These are phyloP conservation scores for Euwallacea fornicatus DNA, from an alignment of 1,140 invertebrate species.

Conservation along the genomic window DNA sequence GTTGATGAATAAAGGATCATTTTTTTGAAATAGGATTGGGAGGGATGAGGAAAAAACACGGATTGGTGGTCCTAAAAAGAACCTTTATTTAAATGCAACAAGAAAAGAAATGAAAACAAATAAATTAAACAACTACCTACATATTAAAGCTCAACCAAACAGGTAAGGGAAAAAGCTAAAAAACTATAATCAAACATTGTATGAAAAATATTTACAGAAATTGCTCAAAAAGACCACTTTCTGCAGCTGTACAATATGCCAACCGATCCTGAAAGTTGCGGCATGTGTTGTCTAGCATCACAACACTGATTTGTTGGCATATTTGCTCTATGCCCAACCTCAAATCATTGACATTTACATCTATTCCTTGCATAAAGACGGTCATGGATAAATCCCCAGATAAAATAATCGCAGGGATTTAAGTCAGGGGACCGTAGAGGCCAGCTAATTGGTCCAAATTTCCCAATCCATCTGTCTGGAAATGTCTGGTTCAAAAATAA, in stretches of 20 bases:
- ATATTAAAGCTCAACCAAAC: too few relatives aligned
- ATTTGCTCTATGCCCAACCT: too few relatives aligned
- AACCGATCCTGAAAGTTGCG: neutral
- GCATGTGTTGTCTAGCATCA: neutral
- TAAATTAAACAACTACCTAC: too few relatives aligned
- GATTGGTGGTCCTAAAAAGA: too few relatives aligned
- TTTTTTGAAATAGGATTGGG: too few relatives aligned
- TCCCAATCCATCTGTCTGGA: too few relatives aligned
- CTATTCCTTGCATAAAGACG: neutral
- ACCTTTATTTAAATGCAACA: neutral
- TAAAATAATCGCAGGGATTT: too few relatives aligned
- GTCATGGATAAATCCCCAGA: constrained; percentile 3
- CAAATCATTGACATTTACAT: neutral
- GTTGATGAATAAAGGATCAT: too few relatives aligned
- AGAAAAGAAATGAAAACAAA: too few relatives aligned
- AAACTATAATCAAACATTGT: too few relatives aligned
- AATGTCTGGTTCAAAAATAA: neutral
- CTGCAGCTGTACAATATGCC: neutral
- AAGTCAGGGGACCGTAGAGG: neutral
- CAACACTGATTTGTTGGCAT: neutral
- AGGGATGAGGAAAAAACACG: neutral
- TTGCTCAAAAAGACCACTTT: neutral
- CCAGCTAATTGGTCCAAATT: neutral
- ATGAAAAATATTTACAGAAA: too few relatives aligned
- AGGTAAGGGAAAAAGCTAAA: too few relatives aligned